Percentiles rank a stretch among this genome's conserved stretches.
Evolutionary conservation across 1,140 invertebrate species (phyloP).

Genomic region (Magallana angulata): DNA sequence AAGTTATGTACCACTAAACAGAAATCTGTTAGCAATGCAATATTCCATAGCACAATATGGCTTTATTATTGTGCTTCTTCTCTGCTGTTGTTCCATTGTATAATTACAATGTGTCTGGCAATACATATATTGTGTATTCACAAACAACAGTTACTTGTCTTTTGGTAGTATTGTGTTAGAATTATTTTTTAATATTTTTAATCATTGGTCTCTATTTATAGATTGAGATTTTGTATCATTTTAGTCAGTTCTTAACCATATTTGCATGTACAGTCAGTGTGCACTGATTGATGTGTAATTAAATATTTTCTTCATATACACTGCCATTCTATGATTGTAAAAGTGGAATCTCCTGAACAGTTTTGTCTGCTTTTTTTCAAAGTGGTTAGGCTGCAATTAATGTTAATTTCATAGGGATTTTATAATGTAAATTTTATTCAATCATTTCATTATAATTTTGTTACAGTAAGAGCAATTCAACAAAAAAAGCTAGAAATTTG

Average conservation of each 20-base stretch:
- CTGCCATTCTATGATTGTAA: too few species aligned
- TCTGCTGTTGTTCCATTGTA: background rate
- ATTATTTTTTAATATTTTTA: background rate
- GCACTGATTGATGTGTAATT: too few species aligned
- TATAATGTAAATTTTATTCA: too few species aligned
- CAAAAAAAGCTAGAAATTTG: background rate
- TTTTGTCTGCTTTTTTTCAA: too few species aligned
- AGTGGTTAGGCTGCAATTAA: too few species aligned
- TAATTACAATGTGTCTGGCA: too few species aligned
- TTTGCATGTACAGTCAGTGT: background rate
- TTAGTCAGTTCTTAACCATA: background rate
- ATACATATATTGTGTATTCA: background rate
- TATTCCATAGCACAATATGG: background rate
- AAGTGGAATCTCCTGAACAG: too few species aligned
- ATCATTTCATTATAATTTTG: too few species aligned
- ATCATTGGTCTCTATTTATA: background rate
- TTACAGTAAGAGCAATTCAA: too few species aligned
- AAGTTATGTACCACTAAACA: conserved; percentile 5
- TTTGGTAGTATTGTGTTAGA: background rate
- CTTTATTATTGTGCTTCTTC: background rate
- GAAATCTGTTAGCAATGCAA: background rate
- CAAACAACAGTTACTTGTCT: background rate
- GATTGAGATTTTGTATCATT: background rate
- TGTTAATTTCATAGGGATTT: too few species aligned
- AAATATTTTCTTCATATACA: too few species aligned